Evolutionary conservation across 2,888 invertebrate genomes (phyloP), one percentile per base, ranked within the genome.

Genomic region (Terebella lapidaria): DNA sequence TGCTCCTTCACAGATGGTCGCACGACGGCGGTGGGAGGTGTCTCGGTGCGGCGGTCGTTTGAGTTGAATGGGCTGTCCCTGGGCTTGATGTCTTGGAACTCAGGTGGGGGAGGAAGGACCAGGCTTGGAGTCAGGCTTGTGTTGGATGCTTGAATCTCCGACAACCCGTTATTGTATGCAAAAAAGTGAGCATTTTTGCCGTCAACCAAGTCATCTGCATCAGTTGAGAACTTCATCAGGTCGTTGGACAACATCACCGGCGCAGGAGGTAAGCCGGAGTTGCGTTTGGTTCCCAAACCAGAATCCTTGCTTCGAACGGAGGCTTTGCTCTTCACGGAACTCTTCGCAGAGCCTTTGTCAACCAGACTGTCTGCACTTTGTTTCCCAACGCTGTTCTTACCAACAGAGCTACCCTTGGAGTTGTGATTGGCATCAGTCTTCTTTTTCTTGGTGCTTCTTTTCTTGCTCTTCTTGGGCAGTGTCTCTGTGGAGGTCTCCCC

Each of bases 401-500:
- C 42, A 35, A 35, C 10, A 35, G 42, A 35, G 10, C 10, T 15
- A n/a, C 18, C 22, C 24, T 49, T 49, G 5, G 5, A 5, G 22
- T 49, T 49, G 49, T 49, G 49, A 22, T 49, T 49, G 18, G 49
- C 22, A 5, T 49, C 49, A 15, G 10, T 49, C 22, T 49, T 49
- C 49, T 49, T 49, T 5, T 22, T 49, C 18, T 22, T 22, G 18
- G n/a, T 49, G 18, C 18, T n/a, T 24, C 22, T 49, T 49, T 49
- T 49, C 18, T 49, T 49, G 49, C 18, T 49, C 49, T 49, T 49
- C 27, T 28, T 25, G 15, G 27, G 46, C 30, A 59, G 30, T 24
- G 59, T 59, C 3, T 59, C 59, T 18, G 61, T 57, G 45, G 57
- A 61, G 51, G 61, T 61, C 4, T 61, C 64, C 29, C 61, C 61